Conservation (phyloP, 92 coral and sea anemone genomes). For the Porites lobata region DNA sequence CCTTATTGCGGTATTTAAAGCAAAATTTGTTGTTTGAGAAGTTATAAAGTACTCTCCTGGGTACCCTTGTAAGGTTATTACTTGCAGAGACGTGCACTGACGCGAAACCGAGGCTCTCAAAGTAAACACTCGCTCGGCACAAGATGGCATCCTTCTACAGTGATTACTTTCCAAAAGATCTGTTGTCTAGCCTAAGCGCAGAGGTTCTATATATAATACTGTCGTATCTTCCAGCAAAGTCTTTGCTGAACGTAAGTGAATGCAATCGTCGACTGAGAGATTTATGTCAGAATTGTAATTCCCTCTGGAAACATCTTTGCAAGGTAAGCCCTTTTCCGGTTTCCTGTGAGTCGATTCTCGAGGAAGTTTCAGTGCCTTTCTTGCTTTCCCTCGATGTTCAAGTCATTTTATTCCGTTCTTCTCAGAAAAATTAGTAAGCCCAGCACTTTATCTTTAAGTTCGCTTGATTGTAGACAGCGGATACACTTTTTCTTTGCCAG, state of each 20-base stretch:
- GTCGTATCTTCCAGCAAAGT: constrained; percentile 79
- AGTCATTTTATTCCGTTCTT: not conserved
- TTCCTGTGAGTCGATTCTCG: not conserved
- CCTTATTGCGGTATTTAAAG: not conserved
- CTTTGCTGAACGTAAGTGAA: constrained; percentile 81
- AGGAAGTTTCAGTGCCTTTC: not conserved
- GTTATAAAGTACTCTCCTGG: not conserved
- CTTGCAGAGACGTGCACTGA: not conserved
- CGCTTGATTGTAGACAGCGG: not conserved
- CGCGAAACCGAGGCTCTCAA: constrained; percentile 39
- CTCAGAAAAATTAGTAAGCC: not conserved
- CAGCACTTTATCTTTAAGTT: not conserved
- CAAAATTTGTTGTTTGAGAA: not conserved
- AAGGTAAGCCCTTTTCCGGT: constrained; percentile 53
- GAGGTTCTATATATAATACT: constrained; percentile 76
- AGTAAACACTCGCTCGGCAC: not conserved
- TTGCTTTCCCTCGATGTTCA: not conserved
- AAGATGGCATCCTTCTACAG: constrained; percentile 49
- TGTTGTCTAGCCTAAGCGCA: constrained; percentile 72
- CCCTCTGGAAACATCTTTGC: constrained; percentile 82
- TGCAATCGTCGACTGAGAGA: constrained; percentile 77
- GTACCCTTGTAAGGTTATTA: not conserved
- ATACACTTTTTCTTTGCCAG: not conserved
- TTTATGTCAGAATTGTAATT: constrained; percentile 67
- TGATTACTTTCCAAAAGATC: constrained; percentile 26